phyloP scores from a whole-genome alignment of 1,140 invertebrate genomes.

The Coelopa frigida region DNA sequence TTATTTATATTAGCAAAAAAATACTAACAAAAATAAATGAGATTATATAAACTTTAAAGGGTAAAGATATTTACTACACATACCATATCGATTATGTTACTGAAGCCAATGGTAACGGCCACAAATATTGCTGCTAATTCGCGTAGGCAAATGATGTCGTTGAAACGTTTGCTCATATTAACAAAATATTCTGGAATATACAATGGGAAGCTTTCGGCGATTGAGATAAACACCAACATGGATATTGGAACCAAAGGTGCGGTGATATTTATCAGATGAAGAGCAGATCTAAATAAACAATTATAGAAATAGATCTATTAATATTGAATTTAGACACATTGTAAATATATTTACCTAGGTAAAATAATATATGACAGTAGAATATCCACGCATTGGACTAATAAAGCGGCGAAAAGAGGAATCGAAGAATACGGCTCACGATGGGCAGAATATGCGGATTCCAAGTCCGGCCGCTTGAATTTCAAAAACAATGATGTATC shows the following conservation, averaged over 20 bases:
- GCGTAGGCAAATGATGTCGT: conserved; percentile 49
- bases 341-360: conserved; percentile 45
- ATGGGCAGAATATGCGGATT: conserved; percentile 57
- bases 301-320: conserved; percentile 8
- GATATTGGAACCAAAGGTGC: conserved; percentile 46
- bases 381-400: conserved; percentile 54
- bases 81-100: conserved; percentile 55
- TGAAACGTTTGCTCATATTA: conserved; percentile 49
- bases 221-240: conserved; percentile 47
- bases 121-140: conserved; percentile 52
- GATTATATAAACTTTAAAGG: conserved; percentile 11
- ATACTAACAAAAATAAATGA: conserved; percentile 21
- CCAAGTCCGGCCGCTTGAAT: conserved; percentile 58
- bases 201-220: conserved; percentile 49
- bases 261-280: conserved; percentile 45
- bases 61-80: conserved; percentile 20
- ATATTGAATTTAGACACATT: not conserved
- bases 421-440: conserved; percentile 61
- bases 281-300: conserved; percentile 22
- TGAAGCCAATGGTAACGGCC: conserved; percentile 48
- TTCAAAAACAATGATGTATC: conserved; percentile 57
- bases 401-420: conserved; percentile 55
- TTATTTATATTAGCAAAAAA: no score
- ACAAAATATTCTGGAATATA: conserved; percentile 45
- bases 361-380: conserved; percentile 51